Conservation (phyloP, 2,113 vertebrate genomes). For the Dipodomys stephensi region DNA sequence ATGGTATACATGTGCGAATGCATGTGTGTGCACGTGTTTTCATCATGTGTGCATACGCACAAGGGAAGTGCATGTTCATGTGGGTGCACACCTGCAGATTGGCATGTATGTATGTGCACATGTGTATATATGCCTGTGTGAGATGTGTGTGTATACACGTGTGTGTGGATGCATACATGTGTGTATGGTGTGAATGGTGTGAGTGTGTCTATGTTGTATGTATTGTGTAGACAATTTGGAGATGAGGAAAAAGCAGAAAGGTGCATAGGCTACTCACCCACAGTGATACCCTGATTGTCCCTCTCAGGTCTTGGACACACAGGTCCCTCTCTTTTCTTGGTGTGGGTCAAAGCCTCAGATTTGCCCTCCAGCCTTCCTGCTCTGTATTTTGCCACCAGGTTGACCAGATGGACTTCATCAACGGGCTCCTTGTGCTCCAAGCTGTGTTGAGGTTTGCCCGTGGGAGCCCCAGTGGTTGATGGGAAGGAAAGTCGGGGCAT, state of each 20-base stretch:
- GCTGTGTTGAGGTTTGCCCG: background rate
- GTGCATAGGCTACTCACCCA: background rate
- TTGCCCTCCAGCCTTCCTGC: background rate
- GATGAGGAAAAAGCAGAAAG: background rate
- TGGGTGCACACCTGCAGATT: background rate
- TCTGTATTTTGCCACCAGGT: background rate
- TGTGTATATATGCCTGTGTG: background rate
- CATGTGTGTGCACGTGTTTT: too few species aligned
- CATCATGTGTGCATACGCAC: background rate
- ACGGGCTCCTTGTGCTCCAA: background rate
- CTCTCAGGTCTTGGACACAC: background rate
- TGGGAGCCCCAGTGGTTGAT: accelerated
- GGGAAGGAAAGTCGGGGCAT: background rate
- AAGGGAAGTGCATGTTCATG: too few species aligned
- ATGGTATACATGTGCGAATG: background rate
- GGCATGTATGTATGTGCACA: too few species aligned
- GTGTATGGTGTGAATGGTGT: too few species aligned
- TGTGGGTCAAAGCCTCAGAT: background rate
- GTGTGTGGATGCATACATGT: background rate
- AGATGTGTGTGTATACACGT: background rate
- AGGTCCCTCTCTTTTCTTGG: background rate
- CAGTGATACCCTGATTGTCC: background rate
- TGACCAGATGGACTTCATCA: background rate
- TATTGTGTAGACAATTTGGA: background rate
- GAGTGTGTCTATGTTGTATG: background rate